These are phyloP conservation scores for Buathra laborator DNA, from an alignment of 2,888 invertebrate genomes.

Conservation along the genomic window DNA sequence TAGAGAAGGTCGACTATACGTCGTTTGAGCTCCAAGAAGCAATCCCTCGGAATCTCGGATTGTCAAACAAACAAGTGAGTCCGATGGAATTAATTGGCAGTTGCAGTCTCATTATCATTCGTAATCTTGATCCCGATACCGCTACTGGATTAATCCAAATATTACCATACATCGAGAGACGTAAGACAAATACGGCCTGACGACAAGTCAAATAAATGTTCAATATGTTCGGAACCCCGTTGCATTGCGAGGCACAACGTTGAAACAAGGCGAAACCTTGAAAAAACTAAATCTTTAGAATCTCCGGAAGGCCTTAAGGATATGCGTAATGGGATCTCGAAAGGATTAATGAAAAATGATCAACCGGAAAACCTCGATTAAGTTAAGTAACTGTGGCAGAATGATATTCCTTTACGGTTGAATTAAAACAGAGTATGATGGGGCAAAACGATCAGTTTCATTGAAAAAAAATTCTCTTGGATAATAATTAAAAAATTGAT, in stretches of 20 bases:
- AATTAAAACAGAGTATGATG: neutral
- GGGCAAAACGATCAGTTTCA: neutral
- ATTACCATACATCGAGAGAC: constrained; percentile 25
- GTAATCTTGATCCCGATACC: constrained; percentile 6
- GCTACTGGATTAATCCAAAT: neutral
- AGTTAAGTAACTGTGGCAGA: neutral
- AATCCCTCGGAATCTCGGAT: constrained; percentile 13
- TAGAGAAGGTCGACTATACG: too few relatives aligned
- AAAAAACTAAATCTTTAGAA: constrained; percentile 13
- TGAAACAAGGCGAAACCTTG: neutral
- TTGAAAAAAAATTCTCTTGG: neutral
- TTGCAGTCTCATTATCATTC: constrained; percentile 20
- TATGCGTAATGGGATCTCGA: constrained; percentile 43
- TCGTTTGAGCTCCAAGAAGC: neutral
- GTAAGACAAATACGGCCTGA: constrained; percentile 11
- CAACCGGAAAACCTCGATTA: constrained; percentile 61
- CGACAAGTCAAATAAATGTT: neutral
- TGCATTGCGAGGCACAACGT: neutral
- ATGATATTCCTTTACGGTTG: neutral
- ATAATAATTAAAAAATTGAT: too few relatives aligned
- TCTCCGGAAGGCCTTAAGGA: constrained; percentile 55
- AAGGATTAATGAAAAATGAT: constrained; percentile 36
- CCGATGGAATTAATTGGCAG: constrained; percentile 1
- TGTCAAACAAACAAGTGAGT: constrained; percentile 48
- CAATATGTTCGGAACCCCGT: neutral